Percentiles rank a stretch among this genome's conserved stretches.
phyloP scores from a whole-genome alignment of 2,113 vertebrate genomes.

The Passerina amoena region DNA sequence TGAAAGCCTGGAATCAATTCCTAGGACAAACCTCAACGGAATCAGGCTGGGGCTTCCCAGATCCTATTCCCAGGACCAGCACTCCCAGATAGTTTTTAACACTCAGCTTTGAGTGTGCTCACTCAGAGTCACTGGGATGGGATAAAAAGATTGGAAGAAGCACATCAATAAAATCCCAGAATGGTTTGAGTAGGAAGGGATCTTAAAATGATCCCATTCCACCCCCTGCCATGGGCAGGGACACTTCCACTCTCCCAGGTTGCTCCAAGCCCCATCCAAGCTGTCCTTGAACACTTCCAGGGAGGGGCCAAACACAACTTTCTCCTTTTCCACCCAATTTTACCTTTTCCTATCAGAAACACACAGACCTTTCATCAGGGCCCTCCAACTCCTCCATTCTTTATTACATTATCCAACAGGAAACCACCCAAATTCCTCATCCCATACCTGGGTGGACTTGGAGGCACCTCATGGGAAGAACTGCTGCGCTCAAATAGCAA shows the following conservation, averaged over 20 bases:
- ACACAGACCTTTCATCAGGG: background rate
- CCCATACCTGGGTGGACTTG: slow-evolving; percentile 81
- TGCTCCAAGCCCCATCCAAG: background rate
- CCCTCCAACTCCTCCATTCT: background rate
- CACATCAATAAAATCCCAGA: background rate
- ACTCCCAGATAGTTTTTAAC: background rate
- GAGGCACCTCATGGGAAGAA: slow-evolving; percentile 81
- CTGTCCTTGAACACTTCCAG: background rate
- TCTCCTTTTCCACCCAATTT: background rate
- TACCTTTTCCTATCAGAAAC: background rate
- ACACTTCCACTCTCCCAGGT: background rate
- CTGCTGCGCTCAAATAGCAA: slow-evolving; percentile 90
- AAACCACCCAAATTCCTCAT: background rate
- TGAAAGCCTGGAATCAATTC: background rate
- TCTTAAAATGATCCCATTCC: background rate
- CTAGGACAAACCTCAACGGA: background rate
- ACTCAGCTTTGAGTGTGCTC: background rate
- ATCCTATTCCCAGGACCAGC: background rate
- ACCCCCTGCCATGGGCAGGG: background rate
- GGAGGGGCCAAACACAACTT: background rate
- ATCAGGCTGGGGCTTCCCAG: background rate
- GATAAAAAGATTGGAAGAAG: background rate
- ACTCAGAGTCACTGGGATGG: background rate
- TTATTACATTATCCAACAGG: background rate
- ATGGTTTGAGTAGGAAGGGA: background rate